phyloP scores from a whole-genome alignment of 2,888 invertebrate genomes.

The Fragum whitleyi region DNA sequence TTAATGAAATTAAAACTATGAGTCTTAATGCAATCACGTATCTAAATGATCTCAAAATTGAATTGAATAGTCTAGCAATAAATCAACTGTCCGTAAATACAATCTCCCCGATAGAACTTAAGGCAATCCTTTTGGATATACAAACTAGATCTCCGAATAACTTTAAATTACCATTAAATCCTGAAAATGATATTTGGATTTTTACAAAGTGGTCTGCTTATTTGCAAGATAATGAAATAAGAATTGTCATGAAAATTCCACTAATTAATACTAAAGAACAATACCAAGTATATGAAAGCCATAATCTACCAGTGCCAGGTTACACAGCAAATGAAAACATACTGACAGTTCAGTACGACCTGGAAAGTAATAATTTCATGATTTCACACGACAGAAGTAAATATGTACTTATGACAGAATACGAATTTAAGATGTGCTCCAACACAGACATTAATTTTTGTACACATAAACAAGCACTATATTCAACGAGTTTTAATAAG shows the following conservation, averaged over 20 bases:
- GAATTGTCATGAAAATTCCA: conserved; percentile 27
- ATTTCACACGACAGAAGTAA: no score
- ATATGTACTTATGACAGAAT: neutral
- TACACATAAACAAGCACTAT: neutral
- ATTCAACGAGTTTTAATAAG: neutral
- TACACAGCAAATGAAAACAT: neutral
- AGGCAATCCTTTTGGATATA: conserved; percentile 11
- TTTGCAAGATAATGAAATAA: conserved; percentile 23
- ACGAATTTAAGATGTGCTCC: neutral
- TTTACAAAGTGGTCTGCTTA: conserved; percentile 19
- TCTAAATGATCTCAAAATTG: conserved; percentile 29
- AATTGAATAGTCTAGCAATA: conserved; percentile 21
- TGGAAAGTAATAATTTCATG: neutral
- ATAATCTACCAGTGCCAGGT: neutral
- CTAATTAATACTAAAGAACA: conserved; percentile 23
- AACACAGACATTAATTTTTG: neutral
- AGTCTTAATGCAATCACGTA: conserved; percentile 5
- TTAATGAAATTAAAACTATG: conserved; percentile 26
- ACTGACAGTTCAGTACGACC: neutral
- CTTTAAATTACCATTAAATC: conserved; percentile 26
- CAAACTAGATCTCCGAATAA: conserved; percentile 17
- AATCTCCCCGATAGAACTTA: conserved; percentile 30
- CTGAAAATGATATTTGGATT: conserved; percentile 33
- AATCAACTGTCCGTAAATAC: conserved; percentile 26
- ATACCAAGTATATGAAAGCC: neutral